Evolutionary conservation across 2,797 vertebrate species (phyloP), one percentile per base, ranked within the genome.

Genomic region (Rhinichthys osculus): DNA sequence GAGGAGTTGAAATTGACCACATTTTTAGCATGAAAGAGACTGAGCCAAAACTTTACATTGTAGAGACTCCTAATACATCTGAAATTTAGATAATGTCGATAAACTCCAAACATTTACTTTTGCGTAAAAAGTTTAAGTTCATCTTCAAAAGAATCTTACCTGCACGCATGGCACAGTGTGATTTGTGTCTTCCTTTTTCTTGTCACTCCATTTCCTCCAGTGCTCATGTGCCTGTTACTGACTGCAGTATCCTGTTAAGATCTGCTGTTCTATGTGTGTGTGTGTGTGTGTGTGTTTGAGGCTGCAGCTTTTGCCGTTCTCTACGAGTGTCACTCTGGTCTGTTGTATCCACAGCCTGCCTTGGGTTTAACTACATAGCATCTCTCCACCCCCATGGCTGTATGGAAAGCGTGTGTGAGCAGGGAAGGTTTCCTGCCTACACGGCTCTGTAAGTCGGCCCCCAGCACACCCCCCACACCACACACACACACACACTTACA

Each of bases 111-210:
- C 47, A 27, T 70, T 70, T 38, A 33, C 13, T 70, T 40, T 19
- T 7, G 17, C 8, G 47, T 4, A 70, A 23, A 71, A 84, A 42
- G 42, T 73, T 71, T 4, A 52, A 7, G 8, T 35, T 67, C 1
- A 30, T 84, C 73, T 83, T 57, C 2, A 54, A 54, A 69, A 85
- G 54, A 52, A 73, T 93, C 93, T 89, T 95, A 96, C 95, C 95
- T 95, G 94, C 93, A 92, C 94, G 94, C 94, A 94, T 93, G 93
- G 93, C 88, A 93, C 88, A 91, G 89, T 89, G 91, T 81, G 91
- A 92, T 94, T 94, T 93, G 93, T 95, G 92, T 94, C 90, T 91
- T 89, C 91, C 92, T 91, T 91, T 90, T 87, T 92, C 92, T 92
- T 78, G 50, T 81, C 62, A 84, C 78, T 90, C 83, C 82, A 44